Percentiles rank a stretch among this genome's conserved stretches.
Evolutionary conservation across 2,888 invertebrate genomes (phyloP).

Genomic region (Drosophila nr. perissopoda): DNA sequence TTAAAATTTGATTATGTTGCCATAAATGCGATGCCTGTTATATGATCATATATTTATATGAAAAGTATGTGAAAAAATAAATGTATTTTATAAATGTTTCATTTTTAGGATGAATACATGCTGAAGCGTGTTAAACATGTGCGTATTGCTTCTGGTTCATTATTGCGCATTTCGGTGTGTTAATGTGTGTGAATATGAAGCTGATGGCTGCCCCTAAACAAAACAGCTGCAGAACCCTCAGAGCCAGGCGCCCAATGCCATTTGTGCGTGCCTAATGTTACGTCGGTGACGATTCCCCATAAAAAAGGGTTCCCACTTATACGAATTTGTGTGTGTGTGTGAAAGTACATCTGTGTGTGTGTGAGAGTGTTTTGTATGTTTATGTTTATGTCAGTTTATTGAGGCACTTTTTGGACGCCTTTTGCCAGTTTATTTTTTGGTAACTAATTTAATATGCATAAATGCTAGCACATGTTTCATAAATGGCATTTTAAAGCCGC

Average conservation of each 20-base stretch:
- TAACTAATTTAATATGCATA: constrained; percentile 79
- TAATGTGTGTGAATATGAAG: constrained; percentile 67
- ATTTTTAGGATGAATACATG: constrained; percentile 3
- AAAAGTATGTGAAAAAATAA: constrained; percentile 17
- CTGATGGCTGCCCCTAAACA: constrained; percentile 29
- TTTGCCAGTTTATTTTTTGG: constrained; percentile 68
- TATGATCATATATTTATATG: background rate
- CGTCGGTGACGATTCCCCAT: constrained; percentile 60
- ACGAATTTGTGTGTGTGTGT: constrained; percentile 12
- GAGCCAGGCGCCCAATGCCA: constrained; percentile 48
- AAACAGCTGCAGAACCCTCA: constrained; percentile 46
- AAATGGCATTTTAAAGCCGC: constrained; percentile 80
- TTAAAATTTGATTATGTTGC: constrained; percentile 21
- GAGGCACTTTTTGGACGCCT: constrained; percentile 62
- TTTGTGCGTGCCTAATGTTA: constrained; percentile 59
- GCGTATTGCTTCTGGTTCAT: constrained; percentile 37
- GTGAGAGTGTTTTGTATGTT: constrained; percentile 22
- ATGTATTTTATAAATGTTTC: constrained; percentile 15
- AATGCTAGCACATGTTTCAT: constrained; percentile 80
- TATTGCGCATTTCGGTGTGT: constrained; percentile 43
- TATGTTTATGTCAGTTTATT: constrained; percentile 57
- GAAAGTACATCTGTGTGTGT: constrained; percentile 5
- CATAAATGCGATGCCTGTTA: constrained; percentile 18
- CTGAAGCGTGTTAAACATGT: constrained; percentile 16
- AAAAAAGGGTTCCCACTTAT: constrained; percentile 75